Base-by-base conservation (phyloP, 1,140 invertebrate species). In the Eumeta japonica region DNA sequence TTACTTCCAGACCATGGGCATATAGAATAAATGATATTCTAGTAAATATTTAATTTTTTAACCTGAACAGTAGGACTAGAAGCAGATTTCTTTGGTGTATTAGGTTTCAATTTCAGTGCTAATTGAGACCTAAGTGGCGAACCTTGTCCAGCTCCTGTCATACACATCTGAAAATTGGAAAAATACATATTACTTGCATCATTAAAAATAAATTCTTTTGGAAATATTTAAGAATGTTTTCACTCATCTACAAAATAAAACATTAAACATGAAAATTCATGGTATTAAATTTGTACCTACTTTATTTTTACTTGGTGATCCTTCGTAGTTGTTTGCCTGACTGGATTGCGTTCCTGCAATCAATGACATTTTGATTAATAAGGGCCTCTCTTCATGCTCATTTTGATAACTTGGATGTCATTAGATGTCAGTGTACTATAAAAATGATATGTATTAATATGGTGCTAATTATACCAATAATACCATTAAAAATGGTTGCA, bases 41-140 rank as follows among this genome's bases (percentile, higher is more conserved):
- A n/a, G n/a, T n/a, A 11, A 30, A 7, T 30, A 11, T 7, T 30
- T 30, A 30, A 30, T 30, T 15, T 40, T 18, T 42, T 65, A n/a
- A 75, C 73, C 60, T 76, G 73, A 13, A 74, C 61, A 9, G 70
- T 64, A 28, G 75, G 75, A 52, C 71, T 76, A 16, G 73, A 71
- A 32, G 64, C 70, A 20, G 64, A 58, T 48, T 76, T 75, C 48
- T 77, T 77, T 29, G 78, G 71, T 29, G 75, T 71, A 39, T 78
- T 72, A 41, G 71, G 70, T 70, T 79, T 81, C 33, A 85, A 60
- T 71, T 85, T 85, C 35, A 85, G 64, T 29, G 79, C 81, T 41
- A 84, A 63, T 60, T 81, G 79, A 19, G 81, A 81, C 43, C 83
- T 58, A 30, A 82, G 58, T 24, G 83, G 83, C 10, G 82, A 85